Evolutionary conservation across 2,113 vertebrate genomes (phyloP).

Genomic region (Dromiciops gliroides): DNA sequence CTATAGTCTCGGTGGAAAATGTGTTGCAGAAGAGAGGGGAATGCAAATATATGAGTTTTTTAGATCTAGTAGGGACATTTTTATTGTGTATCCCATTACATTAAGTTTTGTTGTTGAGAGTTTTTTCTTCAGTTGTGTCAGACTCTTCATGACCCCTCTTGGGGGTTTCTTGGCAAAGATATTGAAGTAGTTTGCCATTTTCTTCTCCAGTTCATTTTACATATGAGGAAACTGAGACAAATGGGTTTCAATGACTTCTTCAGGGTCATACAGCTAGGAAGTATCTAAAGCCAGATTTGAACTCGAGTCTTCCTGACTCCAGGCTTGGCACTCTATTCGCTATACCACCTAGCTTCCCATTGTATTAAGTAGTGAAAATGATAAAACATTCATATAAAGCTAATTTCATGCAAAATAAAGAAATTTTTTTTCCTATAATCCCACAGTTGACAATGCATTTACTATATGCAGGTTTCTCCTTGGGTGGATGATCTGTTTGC

Average conservation of each 20-base stretch:
- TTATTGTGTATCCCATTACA: background rate
- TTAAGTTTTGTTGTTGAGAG: background rate
- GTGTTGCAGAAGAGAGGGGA: background rate
- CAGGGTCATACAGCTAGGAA: background rate
- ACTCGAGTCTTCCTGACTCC: too few relatives aligned
- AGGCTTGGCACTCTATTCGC: too few relatives aligned
- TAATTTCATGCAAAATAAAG: background rate
- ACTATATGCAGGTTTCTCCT: background rate
- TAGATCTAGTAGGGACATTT: background rate
- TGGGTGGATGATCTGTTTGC: background rate
- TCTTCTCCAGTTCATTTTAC: background rate
- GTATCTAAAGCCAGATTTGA: too few relatives aligned
- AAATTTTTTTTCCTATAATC: background rate
- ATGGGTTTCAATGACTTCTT: background rate
- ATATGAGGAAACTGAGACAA: background rate
- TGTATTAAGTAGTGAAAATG: background rate
- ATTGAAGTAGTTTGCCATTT: background rate
- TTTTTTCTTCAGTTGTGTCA: background rate
- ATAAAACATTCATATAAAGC: background rate
- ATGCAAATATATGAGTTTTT: background rate
- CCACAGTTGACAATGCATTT: background rate
- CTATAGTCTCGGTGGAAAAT: background rate
- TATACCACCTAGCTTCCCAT: background rate
- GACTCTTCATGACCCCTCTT: background rate
- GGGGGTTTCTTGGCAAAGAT: background rate